Evolutionary conservation across 2,113 vertebrate genomes (phyloP).

Genomic region (Columbina picui): DNA sequence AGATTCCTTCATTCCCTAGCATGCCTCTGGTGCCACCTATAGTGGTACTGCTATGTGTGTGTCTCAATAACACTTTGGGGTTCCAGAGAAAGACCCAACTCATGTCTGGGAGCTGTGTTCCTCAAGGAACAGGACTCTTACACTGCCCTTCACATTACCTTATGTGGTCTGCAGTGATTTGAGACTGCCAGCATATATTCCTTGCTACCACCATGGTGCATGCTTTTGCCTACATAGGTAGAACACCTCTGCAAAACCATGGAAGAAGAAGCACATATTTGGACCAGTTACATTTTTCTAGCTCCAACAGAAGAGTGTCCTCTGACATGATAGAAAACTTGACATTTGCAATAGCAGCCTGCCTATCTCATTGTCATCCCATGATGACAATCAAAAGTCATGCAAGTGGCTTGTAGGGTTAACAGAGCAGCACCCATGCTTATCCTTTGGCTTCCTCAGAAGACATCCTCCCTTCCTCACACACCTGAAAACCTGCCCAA

Average conservation of each 20-base stretch:
- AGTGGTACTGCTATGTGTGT: background rate
- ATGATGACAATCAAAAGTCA: background rate
- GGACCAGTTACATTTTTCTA: background rate
- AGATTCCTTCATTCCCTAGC: background rate
- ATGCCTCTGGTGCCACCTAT: background rate
- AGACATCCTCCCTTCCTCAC: background rate
- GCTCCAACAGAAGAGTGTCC: background rate
- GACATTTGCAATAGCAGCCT: background rate
- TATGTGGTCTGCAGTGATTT: background rate
- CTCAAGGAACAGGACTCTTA: background rate
- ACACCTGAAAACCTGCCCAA: background rate
- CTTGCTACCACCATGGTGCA: no score
- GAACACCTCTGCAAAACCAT: background rate
- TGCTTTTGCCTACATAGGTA: background rate
- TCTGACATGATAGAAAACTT: background rate
- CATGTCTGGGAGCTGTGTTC: background rate
- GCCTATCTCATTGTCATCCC: background rate
- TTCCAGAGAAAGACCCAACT: background rate
- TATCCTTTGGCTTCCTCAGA: background rate
- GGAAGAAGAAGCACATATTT: background rate
- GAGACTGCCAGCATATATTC: background rate
- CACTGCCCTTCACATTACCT: accelerated
- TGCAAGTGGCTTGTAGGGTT: background rate
- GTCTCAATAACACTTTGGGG: background rate
- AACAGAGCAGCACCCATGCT: background rate